Conservation (phyloP, 2,797 vertebrate species). For the Gastrophryne carolinensis region DNA sequence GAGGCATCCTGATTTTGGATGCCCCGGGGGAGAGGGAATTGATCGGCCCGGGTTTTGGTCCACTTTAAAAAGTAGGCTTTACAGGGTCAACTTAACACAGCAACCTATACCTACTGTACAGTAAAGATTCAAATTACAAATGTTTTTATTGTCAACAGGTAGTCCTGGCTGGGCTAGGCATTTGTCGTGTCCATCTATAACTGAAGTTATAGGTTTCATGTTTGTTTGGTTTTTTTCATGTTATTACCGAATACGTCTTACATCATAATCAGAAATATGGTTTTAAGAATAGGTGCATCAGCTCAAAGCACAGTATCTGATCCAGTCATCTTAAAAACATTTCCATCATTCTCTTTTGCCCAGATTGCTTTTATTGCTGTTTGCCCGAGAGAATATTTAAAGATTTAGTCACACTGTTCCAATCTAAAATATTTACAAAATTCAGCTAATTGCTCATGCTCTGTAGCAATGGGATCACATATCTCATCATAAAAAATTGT, state of each 20-base stretch:
- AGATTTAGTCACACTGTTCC: conserved; percentile 19
- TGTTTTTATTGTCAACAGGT: neutral
- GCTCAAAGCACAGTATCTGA: neutral
- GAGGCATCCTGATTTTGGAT: too few species aligned
- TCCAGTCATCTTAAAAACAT: neutral
- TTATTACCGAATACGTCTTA: neutral
- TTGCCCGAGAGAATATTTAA: conserved; percentile 2
- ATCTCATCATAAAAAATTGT: conserved; percentile 42
- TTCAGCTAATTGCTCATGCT: conserved; percentile 20
- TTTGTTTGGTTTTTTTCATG: neutral
- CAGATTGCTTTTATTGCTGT: neutral
- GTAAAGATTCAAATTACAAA: neutral
- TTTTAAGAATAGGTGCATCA: conserved; percentile 5
- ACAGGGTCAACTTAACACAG: neutral
- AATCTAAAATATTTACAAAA: conserved; percentile 39
- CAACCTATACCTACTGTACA: neutral
- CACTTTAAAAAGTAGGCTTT: too few species aligned
- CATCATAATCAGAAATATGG: conserved; percentile 2
- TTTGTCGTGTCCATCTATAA: too few species aligned
- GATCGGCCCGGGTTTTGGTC: too few species aligned
- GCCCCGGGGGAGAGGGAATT: too few species aligned
- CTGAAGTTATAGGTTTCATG: neutral
- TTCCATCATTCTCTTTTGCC: neutral
- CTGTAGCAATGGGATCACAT: conserved; percentile 11
- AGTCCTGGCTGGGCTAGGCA: neutral